Conservation (phyloP, 2,888 invertebrate species). For the Papilio gigon region DNA sequence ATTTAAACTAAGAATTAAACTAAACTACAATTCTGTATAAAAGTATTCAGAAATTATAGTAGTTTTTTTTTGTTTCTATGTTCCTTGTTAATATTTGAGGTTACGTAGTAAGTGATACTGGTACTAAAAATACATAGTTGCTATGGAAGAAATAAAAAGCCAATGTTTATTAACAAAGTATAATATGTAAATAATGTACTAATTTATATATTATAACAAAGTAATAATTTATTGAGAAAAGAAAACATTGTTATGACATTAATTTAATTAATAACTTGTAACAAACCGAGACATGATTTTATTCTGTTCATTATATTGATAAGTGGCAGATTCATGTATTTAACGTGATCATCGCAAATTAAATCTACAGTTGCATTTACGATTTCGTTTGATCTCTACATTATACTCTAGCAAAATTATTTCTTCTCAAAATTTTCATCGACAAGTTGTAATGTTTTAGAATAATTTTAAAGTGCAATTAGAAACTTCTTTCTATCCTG, state of each 20-base stretch:
- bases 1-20: too few species aligned
- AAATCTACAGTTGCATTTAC: constrained; percentile 72
- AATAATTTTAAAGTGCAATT: constrained; percentile 29
- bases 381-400: constrained; percentile 61
- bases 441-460: constrained; percentile 33
- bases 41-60: too few species aligned
- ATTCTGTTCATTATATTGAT: constrained; percentile 43
- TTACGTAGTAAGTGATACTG: too few species aligned
- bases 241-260: constrained; percentile 26
- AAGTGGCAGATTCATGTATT: constrained; percentile 47
- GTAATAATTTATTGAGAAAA: too few species aligned
- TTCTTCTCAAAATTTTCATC: constrained; percentile 35
- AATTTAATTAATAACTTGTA: constrained; percentile 34
- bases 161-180: too few species aligned
- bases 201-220: too few species aligned
- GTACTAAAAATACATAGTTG: too few species aligned
- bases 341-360: constrained; percentile 52
- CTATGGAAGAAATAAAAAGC: too few species aligned
- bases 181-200: too few species aligned
- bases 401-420: constrained; percentile 39
- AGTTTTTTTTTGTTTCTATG: too few species aligned
- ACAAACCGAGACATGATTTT: constrained; percentile 36
- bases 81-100: too few species aligned
- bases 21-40: too few species aligned
- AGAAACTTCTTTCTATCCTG: constrained; percentile 50